Percentiles rank a stretch among this genome's conserved stretches.
Evolutionary conservation across 2,888 invertebrate genomes (phyloP).

Genomic region (Seira musarum): DNA sequence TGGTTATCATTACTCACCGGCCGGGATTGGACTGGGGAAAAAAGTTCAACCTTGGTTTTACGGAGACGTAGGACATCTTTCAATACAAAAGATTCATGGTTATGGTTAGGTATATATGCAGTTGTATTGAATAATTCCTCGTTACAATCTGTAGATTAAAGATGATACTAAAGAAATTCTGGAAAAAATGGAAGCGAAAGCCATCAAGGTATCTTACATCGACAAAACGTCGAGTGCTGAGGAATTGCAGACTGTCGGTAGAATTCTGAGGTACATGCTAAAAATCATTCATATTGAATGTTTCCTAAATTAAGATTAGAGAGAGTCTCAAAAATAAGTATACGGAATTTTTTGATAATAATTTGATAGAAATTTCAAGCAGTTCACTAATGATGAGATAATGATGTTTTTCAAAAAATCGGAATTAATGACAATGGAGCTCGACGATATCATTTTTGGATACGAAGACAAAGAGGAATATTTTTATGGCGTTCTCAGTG

Average conservation of each 20-base stretch:
- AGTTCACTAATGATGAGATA: conserved; percentile 33
- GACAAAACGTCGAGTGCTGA: conserved; percentile 3
- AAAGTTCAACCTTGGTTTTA: conserved; percentile 49
- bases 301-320: no score
- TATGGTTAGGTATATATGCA: no score
- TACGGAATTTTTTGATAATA: neutral
- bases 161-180: conserved; percentile 31
- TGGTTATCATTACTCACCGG: conserved; percentile 32
- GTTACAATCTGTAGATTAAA: conserved; percentile 3
- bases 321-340: no score
- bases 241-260: conserved; percentile 27
- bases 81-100: no score
- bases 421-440: conserved; percentile 31
- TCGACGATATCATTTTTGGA: conserved; percentile 27
- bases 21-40: conserved; percentile 14
- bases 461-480: conserved; percentile 28
- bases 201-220: neutral
- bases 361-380: conserved; percentile 43
- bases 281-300: neutral
- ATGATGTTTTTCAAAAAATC: conserved; percentile 46
- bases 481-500: conserved; percentile 42
- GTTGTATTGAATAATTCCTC: no score
- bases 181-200: conserved; percentile 39
- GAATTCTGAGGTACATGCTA: conserved; percentile 30
- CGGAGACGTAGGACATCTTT: conserved; percentile 25